Evolutionary conservation across 1,140 invertebrate species (phyloP), one percentile per base, ranked within the genome.

Genomic region (Meloidogyne chitwoodi): DNA sequence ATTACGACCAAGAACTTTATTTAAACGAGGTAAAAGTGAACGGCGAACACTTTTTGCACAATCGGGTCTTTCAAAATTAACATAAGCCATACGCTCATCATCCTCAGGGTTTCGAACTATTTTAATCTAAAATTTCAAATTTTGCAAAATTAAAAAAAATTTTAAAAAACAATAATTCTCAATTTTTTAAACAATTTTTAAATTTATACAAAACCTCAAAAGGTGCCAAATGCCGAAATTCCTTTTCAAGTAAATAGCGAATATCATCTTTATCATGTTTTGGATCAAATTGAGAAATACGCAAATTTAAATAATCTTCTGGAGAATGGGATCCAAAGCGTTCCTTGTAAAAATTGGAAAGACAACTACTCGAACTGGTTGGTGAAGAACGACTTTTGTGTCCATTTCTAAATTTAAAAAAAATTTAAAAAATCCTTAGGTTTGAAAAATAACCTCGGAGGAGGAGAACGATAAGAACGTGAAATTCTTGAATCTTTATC

Each of bases 81-180:
- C 81, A 71, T 83, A 83, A 27, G 82, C 82, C 10, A 83, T 62
- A 4, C 82, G 83, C 6, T 84, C 74, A 48, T 84, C 78, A 27
- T 80, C 80, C 12, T 83, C 80, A 14, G 83, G 83, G 66, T 82
- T 82, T 8, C 81, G 71, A n/a, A 83, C 83, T 31, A 83, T 78
- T 84, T 83, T 83, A 4, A 83, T 76, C 82, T 83, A 66, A 68
- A 82, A 83, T 24, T 61, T 12, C 29, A 56, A 56, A 61, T n/a
- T 14, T 31, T 19, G 38, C 26, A 67, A 19, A 67, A 29, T 22
- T 19, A 6, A 66, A 66, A 16, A 66, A 66, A 16, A 29, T 31
- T 34, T 5, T 3, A 24, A 69, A 14, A 69, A 34, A 69, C 56
- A 24, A 34, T 4, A 34, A 4, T 34, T 4, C 10, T 34, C 10